These are phyloP conservation scores for Microtus montanus DNA, from an alignment of 2,113 vertebrate species.

Conservation along the genomic window DNA sequence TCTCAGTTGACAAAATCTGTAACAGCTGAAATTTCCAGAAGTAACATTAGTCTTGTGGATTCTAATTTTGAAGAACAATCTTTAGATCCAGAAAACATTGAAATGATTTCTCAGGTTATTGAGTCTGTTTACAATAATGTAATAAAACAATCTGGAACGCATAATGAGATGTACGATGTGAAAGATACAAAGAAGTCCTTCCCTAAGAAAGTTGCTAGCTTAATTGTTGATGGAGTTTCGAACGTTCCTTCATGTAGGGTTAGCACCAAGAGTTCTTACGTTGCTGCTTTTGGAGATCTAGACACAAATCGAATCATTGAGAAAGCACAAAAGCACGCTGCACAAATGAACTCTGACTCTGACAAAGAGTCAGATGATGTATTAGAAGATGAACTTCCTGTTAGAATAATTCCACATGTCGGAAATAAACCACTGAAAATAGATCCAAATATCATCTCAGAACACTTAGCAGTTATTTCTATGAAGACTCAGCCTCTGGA, in stretches of 20 bases:
- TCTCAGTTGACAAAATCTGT: slow-evolving; percentile 75
- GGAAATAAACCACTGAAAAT: slow-evolving; percentile 69
- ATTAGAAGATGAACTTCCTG: background rate
- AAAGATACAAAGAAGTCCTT: slow-evolving; percentile 55
- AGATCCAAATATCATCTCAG: slow-evolving; percentile 75
- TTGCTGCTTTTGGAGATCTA: slow-evolving; percentile 32
- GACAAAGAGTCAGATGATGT: background rate
- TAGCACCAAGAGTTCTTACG: background rate
- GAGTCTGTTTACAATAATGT: slow-evolving; percentile 73
- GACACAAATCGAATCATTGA: slow-evolving; percentile 70
- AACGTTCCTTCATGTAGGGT: background rate
- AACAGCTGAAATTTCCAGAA: slow-evolving; percentile 73
- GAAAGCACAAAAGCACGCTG: slow-evolving; percentile 62
- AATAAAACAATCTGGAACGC: slow-evolving; percentile 56
- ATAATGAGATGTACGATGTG: slow-evolving; percentile 61
- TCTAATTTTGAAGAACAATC: background rate
- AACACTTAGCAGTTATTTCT: slow-evolving; percentile 82
- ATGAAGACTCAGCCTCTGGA: slow-evolving; percentile 81
- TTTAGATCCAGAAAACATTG: slow-evolving; percentile 61
- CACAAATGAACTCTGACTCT: background rate
- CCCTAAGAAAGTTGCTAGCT: slow-evolving; percentile 72
- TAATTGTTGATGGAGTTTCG: slow-evolving; percentile 74
- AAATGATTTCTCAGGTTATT: slow-evolving; percentile 72
- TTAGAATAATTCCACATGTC: slow-evolving; percentile 77
- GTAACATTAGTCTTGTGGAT: slow-evolving; percentile 70